Conservation (phyloP, 1,140 invertebrate species). For the Eueides isabella region DNA sequence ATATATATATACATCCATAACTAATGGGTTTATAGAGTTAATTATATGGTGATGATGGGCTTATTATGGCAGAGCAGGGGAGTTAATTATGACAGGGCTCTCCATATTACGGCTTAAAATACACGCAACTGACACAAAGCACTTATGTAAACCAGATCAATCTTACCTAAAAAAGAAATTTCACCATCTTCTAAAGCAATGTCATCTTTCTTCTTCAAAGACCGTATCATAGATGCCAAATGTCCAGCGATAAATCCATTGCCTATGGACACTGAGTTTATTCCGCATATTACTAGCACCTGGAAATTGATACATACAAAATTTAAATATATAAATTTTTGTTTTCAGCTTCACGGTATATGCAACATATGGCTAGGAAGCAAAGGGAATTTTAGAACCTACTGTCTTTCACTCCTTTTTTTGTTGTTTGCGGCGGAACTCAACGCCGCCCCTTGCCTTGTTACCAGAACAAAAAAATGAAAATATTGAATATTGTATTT, state of each 20-base stretch:
- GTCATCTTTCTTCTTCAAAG: slow-evolving; percentile 14
- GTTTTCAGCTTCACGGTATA: neutral
- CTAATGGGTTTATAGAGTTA: too few species aligned
- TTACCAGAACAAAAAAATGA: too few species aligned
- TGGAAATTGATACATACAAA: slow-evolving; percentile 15
- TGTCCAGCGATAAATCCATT: slow-evolving; percentile 40
- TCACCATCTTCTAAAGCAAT: neutral
- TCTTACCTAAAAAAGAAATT: slow-evolving; percentile 17
- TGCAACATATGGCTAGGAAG: neutral
- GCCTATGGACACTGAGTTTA: slow-evolving; percentile 27
- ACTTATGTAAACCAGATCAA: too few species aligned
- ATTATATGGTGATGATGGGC: too few species aligned
- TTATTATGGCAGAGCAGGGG: too few species aligned
- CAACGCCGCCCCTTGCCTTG: too few species aligned
- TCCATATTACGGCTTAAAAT: too few species aligned
- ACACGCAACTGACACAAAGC: neutral
- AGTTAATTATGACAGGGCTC: too few species aligned
- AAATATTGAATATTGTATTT: too few species aligned
- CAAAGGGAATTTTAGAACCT: neutral
- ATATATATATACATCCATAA: too few species aligned
- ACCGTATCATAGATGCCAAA: slow-evolving; percentile 32
- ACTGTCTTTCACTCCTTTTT: neutral
- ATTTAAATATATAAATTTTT: neutral
- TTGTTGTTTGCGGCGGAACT: too few species aligned
- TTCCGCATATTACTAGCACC: slow-evolving; percentile 21